Percentiles rank a stretch among this genome's conserved stretches.
Conservation (phyloP, 2,797 vertebrate genomes). For the Kryptopterus vitreolus region DNA sequence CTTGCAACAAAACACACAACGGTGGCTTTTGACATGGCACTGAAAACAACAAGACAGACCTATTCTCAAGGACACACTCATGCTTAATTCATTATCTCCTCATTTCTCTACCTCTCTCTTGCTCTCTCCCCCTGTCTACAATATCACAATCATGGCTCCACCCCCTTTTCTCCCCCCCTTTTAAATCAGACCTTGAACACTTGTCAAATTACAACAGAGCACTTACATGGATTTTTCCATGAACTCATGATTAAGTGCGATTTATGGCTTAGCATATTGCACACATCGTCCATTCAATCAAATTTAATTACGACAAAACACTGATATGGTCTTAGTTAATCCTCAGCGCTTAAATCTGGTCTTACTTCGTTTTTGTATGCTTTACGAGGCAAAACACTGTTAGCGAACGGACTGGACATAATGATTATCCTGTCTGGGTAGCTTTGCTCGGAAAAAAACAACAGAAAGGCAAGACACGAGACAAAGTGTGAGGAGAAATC, state of each 20-base stretch:
- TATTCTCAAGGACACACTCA: constrained; percentile 47
- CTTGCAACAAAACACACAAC: constrained; percentile 47
- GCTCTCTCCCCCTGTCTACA: background rate
- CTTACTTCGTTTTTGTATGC: background rate
- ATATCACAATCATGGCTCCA: constrained; percentile 41
- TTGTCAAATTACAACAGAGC: background rate
- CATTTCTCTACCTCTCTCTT: background rate
- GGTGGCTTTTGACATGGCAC: constrained; percentile 46
- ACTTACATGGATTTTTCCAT: background rate
- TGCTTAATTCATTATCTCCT: constrained; percentile 49
- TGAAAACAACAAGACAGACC: constrained; percentile 28
- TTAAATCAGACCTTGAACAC: constrained; percentile 19
- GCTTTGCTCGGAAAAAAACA: background rate
- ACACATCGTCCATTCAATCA: constrained; percentile 32
- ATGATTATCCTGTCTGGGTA: background rate
- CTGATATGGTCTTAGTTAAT: constrained; percentile 3
- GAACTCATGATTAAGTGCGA: constrained; percentile 39
- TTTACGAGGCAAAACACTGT: background rate
- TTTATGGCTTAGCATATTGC: constrained; percentile 15
- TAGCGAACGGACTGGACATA: background rate
- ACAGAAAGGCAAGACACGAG: no score
- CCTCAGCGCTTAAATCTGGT: background rate
- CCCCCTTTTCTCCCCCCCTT: constrained; percentile 17
- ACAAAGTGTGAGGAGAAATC: background rate
- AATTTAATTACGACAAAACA: constrained; percentile 45